These are phyloP conservation scores for Aselliscus stoliczkanus DNA, from an alignment of 2,797 vertebrate species.

Conservation along the genomic window DNA sequence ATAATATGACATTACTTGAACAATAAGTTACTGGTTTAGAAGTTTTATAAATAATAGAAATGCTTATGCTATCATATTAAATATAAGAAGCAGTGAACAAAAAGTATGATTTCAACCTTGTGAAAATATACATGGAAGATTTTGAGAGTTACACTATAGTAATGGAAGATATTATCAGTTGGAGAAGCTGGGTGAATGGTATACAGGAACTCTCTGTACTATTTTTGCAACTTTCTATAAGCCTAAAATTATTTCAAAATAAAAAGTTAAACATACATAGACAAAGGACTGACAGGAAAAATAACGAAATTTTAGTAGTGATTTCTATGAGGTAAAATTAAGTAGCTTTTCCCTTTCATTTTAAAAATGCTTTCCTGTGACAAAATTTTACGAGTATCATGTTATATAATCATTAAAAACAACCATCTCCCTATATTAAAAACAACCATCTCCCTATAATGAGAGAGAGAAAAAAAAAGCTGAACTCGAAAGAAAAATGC, in stretches of 20 bases:
- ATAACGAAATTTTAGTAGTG: not conserved
- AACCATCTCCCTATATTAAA: not conserved
- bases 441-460: not conserved
- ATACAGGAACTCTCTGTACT: not conserved
- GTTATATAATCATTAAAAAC: not conserved
- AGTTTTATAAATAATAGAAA: not conserved
- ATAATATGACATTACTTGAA: not conserved
- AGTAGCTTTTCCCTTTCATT: not conserved
- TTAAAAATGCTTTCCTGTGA: not conserved
- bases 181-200: not conserved
- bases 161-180: not conserved
- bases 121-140: not conserved
- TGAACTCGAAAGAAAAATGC: not conserved
- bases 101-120: not conserved
- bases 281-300: not conserved
- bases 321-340: not conserved
- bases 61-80: not conserved
- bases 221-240: not conserved
- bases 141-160: not conserved
- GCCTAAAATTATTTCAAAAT: constrained; percentile 36
- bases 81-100: not conserved
- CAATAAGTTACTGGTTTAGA: not conserved
- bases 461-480: not conserved
- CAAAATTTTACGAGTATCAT: not conserved
- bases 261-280: not conserved